phyloP scores from a whole-genome alignment of 2,888 invertebrate species.

The Siphonodentalium dalli region DNA sequence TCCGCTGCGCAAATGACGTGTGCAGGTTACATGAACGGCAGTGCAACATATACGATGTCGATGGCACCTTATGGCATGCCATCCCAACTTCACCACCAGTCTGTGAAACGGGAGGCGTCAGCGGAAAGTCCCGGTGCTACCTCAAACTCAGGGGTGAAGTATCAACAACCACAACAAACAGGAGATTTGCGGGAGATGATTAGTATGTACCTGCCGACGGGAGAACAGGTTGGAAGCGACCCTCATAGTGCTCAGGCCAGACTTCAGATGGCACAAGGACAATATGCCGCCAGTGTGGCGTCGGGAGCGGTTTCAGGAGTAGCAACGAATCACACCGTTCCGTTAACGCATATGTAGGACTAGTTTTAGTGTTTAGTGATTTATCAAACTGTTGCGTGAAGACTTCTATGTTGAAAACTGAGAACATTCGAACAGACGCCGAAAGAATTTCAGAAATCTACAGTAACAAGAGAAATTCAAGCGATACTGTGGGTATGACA shows the following conservation, averaged over 20 bases:
- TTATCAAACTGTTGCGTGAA: no score
- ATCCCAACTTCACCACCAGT: constrained; percentile 34
- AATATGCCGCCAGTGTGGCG: constrained; percentile 68
- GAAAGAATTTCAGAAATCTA: no score
- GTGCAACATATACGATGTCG: constrained; percentile 70
- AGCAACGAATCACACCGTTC: constrained; percentile 70
- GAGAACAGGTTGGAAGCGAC: constrained; percentile 57
- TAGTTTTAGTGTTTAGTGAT: no score
- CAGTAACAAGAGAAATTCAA: no score
- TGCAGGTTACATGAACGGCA: constrained; percentile 76
- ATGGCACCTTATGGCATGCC: constrained; percentile 53
- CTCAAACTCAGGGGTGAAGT: constrained; percentile 56
- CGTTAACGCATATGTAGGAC: constrained; percentile 73
- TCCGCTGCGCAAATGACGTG: constrained; percentile 66
- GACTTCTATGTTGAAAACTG: no score
- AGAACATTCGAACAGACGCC: no score
- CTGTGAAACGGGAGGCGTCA: constrained; percentile 49
- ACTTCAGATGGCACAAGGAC: constrained; percentile 49
- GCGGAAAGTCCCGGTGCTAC: constrained; percentile 65
- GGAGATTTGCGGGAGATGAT: constrained; percentile 78
- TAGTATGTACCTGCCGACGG: constrained; percentile 77
- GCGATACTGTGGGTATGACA: no score
- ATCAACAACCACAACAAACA: constrained; percentile 37
- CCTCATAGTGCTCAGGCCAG: constrained; percentile 44
- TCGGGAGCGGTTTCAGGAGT: constrained; percentile 69